Percentiles rank a stretch among this genome's conserved stretches.
These are phyloP conservation scores for Myiotriccus ornatus DNA, from an alignment of 2,797 vertebrate species.

Conservation along the genomic window DNA sequence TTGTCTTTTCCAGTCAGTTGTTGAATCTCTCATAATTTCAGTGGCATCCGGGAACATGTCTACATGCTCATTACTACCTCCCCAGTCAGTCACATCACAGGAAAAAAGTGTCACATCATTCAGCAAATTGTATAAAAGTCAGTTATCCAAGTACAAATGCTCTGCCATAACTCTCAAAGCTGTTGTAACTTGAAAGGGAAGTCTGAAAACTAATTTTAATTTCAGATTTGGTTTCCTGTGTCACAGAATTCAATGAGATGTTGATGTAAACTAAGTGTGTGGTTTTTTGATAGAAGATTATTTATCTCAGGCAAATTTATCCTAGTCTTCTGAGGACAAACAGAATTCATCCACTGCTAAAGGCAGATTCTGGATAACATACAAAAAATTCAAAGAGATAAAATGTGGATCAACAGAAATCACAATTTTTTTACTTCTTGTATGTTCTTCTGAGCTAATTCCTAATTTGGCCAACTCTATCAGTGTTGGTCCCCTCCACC, in stretches of 20 bases:
- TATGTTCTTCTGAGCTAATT: not conserved
- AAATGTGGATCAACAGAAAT: not conserved
- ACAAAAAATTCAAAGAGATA: not conserved
- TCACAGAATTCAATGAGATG: not conserved
- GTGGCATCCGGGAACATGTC: not conserved
- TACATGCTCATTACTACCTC: not conserved
- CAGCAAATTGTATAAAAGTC: not conserved
- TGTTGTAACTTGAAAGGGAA: not conserved
- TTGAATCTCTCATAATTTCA: not conserved
- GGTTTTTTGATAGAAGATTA: not conserved
- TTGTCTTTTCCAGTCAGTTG: not conserved
- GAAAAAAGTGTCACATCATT: not conserved
- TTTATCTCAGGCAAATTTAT: not conserved
- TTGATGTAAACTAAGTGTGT: not conserved
- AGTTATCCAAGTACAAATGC: not conserved
- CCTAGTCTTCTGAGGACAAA: not conserved
- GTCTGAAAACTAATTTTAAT: not conserved
- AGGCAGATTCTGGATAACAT: not conserved
- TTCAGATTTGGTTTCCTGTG: not conserved
- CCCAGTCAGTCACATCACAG: not conserved
- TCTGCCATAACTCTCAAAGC: not conserved
- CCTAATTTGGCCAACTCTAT: not conserved
- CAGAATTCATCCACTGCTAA: not conserved
- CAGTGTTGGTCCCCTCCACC: not conserved
- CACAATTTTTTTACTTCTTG: not conserved